Percentiles rank a stretch among this genome's conserved stretches.
Conservation (phyloP, 2,888 invertebrate genomes). For the Coenonympha glycerion region DNA sequence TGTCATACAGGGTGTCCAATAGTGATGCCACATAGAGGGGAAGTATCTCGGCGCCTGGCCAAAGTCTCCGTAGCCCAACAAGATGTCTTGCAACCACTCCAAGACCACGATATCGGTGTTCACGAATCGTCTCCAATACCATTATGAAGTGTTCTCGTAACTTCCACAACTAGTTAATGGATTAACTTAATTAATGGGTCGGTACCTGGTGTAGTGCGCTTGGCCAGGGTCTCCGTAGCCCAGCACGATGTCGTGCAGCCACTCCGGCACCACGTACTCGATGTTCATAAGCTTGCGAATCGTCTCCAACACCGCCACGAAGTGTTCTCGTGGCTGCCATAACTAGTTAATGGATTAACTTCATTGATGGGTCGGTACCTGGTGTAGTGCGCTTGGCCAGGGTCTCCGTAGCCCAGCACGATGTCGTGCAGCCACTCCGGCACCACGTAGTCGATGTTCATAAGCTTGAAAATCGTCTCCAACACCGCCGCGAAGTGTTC, state of each 20-base stretch:
- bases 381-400: conserved; percentile 95
- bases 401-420: conserved; percentile 98
- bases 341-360: too few species aligned
- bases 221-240: conserved; percentile 99
- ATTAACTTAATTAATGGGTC: background rate
- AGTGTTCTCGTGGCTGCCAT: conserved; percentile 99
- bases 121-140: conserved; percentile 98
- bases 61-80: conserved; percentile 98
- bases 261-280: conserved; percentile 96
- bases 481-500: conserved; percentile 99
- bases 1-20: too few species aligned
- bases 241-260: conserved; percentile 96
- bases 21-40: too few species aligned
- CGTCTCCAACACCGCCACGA: conserved; percentile 99
- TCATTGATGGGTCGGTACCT: conserved; percentile 63
- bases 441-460: conserved; percentile 97
- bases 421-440: conserved; percentile 86
- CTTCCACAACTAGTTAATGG: too few species aligned
- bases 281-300: conserved; percentile 99
- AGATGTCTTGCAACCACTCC: conserved; percentile 96
- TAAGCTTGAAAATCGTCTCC: conserved; percentile 99
- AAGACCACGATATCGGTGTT: conserved; percentile 99
- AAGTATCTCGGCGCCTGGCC: conserved; percentile 97
- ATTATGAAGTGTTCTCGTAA: conserved; percentile 99
- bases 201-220: conserved; percentile 90